These are phyloP conservation scores for Capra hircus DNA, from an alignment of 2,113 vertebrate genomes.

Conservation along the genomic window DNA sequence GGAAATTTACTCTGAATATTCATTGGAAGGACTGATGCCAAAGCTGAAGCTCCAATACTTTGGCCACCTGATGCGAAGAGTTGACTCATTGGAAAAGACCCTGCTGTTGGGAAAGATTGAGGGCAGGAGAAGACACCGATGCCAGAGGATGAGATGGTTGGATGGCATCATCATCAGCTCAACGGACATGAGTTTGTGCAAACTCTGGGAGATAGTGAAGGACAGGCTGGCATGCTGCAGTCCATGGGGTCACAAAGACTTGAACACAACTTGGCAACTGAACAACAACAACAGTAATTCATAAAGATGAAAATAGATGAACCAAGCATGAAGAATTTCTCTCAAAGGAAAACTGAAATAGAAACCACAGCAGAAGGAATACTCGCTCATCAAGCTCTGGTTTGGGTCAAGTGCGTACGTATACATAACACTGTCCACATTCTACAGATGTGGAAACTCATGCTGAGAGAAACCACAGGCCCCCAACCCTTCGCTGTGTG, in stretches of 20 bases:
- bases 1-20: background rate
- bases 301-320: background rate
- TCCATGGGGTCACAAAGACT: background rate
- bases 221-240: background rate
- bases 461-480: background rate
- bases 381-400: accelerated
- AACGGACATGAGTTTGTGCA: background rate
- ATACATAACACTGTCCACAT: accelerated
- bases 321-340: background rate
- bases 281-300: background rate
- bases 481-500: background rate
- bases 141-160: background rate
- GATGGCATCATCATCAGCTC: background rate
- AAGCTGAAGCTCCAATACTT: background rate
- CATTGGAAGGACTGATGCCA: background rate
- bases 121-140: background rate
- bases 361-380: background rate
- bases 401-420: background rate
- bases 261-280: background rate
- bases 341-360: background rate
- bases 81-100: background rate
- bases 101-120: background rate
- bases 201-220: background rate
- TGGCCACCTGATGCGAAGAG: background rate
- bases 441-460: background rate